phyloP scores from a whole-genome alignment of 2,113 vertebrate genomes.

The Cricetomys ansorgei region DNA sequence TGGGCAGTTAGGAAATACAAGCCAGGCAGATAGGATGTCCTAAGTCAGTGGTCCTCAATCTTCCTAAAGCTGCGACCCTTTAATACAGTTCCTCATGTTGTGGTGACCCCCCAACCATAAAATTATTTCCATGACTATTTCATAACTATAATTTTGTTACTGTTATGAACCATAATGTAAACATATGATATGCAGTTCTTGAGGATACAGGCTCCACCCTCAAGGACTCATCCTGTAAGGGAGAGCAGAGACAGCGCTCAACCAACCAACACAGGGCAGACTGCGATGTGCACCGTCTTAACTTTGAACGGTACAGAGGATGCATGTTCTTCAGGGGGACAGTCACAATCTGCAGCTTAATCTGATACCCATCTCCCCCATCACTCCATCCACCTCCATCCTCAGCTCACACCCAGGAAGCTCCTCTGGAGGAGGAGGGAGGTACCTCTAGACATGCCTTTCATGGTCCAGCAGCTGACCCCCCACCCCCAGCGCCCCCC shows the following conservation, averaged over 20 bases:
- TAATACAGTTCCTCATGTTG: too few species aligned
- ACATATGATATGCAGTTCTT: too few species aligned
- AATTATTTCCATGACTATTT: too few species aligned
- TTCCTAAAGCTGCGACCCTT: too few species aligned
- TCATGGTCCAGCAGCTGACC: too few species aligned
- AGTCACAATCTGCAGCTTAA: rapidly evolving
- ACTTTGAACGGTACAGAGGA: neutral
- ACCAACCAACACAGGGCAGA: neutral
- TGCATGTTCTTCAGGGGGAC: neutral
- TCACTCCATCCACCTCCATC: rapidly evolving
- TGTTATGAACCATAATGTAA: too few species aligned
- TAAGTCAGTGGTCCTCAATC: too few species aligned
- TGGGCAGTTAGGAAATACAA: neutral
- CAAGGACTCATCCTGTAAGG: neutral
- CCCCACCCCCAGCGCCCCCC: too few species aligned
- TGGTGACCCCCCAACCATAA: too few species aligned
- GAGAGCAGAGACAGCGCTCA: neutral
- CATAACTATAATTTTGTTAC: too few species aligned
- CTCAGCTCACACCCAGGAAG: neutral
- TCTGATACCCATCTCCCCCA: neutral
- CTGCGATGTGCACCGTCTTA: neutral
- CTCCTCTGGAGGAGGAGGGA: too few species aligned
- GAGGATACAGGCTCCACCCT: neutral
- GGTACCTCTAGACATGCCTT: neutral
- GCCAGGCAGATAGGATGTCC: neutral